Evolutionary conservation across 2,888 invertebrate species (phyloP).

Genomic region (Drosophila eohydei): DNA sequence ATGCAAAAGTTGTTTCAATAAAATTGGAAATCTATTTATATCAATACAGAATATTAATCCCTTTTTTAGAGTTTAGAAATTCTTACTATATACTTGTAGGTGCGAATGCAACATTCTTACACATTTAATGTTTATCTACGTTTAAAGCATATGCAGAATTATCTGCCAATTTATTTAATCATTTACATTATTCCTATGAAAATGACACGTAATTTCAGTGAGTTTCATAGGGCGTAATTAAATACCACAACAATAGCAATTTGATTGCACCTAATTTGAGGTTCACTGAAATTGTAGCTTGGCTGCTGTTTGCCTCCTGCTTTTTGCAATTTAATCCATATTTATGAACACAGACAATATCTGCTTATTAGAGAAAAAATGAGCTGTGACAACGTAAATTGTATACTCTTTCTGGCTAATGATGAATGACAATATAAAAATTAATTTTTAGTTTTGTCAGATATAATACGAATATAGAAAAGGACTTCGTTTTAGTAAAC

Average conservation of each 20-base stretch:
- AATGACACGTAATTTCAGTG: neutral
- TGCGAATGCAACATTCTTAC: no score
- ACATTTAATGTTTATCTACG: no score
- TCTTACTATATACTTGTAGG: no score
- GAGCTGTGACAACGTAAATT: rapidly evolving
- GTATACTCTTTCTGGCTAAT: slow-evolving; percentile 15
- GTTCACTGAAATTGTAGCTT: slow-evolving; percentile 13
- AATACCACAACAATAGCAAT: slow-evolving; percentile 2
- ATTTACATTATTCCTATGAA: neutral
- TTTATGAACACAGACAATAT: slow-evolving; percentile 36
- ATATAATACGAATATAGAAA: no score
- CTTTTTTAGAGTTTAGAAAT: neutral
- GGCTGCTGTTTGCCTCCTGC: neutral
- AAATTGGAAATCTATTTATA: neutral
- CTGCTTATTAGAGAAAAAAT: slow-evolving; percentile 4
- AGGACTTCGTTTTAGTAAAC: no score
- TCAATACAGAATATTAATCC: neutral
- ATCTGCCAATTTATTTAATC: neutral
- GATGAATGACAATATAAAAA: no score
- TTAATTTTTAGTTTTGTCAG: no score
- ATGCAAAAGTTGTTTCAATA: neutral
- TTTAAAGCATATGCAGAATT: neutral
- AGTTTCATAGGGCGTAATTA: slow-evolving; percentile 5
- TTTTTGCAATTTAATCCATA: slow-evolving; percentile 42
- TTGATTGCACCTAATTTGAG: slow-evolving; percentile 46